A percentile compares a stretch with the other conserved stretches of the same genome.
These are phyloP conservation scores for Tuta absoluta DNA, from an alignment of 2,888 invertebrate genomes.

Conservation along the genomic window DNA sequence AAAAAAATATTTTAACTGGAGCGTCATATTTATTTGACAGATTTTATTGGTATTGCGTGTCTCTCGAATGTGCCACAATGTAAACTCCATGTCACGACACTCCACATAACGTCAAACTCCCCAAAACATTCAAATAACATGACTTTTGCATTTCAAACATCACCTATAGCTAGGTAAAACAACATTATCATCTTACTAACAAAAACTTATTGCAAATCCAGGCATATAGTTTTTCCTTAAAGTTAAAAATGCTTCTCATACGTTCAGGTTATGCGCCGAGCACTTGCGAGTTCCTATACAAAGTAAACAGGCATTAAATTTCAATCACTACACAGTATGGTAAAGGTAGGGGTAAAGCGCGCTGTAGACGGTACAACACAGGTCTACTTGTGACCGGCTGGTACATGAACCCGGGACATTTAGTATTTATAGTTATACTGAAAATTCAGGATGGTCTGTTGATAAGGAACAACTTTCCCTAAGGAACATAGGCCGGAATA, in stretches of 20 bases:
- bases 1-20: too few relatives aligned
- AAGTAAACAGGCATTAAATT: conserved; percentile 57
- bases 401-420: too few relatives aligned
- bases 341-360: conserved; percentile 43
- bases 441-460: too few relatives aligned
- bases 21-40: too few relatives aligned
- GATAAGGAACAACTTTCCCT: too few relatives aligned
- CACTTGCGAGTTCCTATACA: conserved; percentile 35
- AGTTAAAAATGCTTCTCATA: conserved; percentile 14
- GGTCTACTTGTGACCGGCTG: neutral
- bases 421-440: too few relatives aligned
- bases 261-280: neutral
- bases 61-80: too few relatives aligned
- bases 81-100: neutral
- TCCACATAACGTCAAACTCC: neutral
- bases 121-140: too few relatives aligned
- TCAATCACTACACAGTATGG: conserved; percentile 61
- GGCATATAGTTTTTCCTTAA: neutral
- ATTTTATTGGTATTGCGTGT: too few relatives aligned
- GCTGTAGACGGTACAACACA: conserved; percentile 31
- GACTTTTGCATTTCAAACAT: neutral
- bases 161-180: neutral
- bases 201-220: neutral
- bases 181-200: neutral
- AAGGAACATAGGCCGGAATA: too few relatives aligned